Percentiles rank a stretch among this genome's conserved stretches.
Evolutionary conservation across 2,797 vertebrate genomes (phyloP).

Genomic region (Parambassis ranga): DNA sequence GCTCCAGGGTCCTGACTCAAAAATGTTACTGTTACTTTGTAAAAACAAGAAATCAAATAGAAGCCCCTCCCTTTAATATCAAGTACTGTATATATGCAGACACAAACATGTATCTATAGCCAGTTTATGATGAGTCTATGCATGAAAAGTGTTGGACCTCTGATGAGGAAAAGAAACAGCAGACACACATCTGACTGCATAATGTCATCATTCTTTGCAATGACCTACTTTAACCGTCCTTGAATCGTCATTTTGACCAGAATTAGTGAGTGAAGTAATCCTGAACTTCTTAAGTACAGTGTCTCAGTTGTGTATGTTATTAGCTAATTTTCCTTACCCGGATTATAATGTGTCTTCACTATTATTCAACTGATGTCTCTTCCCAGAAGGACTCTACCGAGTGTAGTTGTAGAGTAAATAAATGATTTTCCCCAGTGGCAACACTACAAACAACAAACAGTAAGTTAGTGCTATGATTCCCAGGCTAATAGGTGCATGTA

Average conservation of each 20-base stretch:
- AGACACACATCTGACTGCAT: not conserved
- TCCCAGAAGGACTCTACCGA: constrained; percentile 29
- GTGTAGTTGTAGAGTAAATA: constrained; percentile 2
- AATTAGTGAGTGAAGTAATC: constrained; percentile 26
- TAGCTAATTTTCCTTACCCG: constrained; percentile 23
- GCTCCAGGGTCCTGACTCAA: not conserved
- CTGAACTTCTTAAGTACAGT: constrained; percentile 31
- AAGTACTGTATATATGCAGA: no score
- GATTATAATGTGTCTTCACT: constrained; percentile 20
- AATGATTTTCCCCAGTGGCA: not conserved
- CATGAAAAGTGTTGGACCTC: no score
- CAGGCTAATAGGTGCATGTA: no score
- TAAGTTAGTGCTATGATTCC: not conserved
- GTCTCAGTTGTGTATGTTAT: constrained; percentile 23
- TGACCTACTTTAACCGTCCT: constrained; percentile 33
- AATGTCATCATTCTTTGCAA: constrained; percentile 13
- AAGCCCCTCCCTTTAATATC: no score
- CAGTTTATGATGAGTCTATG: no score
- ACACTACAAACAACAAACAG: not conserved
- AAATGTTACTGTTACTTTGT: not conserved
- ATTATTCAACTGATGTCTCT: not conserved
- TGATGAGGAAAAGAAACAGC: constrained; percentile 4
- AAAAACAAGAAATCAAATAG: not conserved
- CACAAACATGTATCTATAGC: no score
- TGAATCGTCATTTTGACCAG: constrained; percentile 17